Conservation (phyloP, 2,113 vertebrate species). For the Grallaria varia region DNA sequence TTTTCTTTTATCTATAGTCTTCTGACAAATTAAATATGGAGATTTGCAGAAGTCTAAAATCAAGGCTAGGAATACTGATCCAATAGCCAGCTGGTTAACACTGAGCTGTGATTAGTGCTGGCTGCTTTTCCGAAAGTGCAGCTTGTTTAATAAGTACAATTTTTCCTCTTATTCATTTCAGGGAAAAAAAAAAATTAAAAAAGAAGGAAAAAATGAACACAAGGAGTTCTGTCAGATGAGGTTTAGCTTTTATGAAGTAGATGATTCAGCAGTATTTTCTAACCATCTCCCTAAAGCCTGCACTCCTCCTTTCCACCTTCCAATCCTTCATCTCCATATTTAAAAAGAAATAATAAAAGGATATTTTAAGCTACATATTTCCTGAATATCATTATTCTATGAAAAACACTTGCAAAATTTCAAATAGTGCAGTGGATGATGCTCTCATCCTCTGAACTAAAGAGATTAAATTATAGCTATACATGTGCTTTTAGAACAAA, state of each 20-base stretch:
- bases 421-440: neutral
- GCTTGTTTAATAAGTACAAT: neutral
- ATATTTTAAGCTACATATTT: neutral
- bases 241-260: neutral
- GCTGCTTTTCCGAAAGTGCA: neutral
- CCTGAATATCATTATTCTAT: neutral
- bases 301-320: neutral
- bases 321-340: neutral
- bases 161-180: neutral
- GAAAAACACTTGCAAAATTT: neutral
- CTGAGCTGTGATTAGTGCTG: neutral
- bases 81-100: neutral
- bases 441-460: neutral
- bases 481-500: neutral
- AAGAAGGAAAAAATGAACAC: fast-evolving
- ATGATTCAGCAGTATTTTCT: neutral
- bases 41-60: neutral
- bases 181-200: fast-evolving
- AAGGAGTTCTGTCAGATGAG: neutral
- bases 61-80: neutral
- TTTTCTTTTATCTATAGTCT: neutral
- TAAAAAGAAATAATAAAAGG: neutral
- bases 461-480: neutral
- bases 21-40: neutral
- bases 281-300: neutral